Base-by-base conservation (phyloP, 2,113 vertebrate species). In the Agelaius phoeniceus region DNA sequence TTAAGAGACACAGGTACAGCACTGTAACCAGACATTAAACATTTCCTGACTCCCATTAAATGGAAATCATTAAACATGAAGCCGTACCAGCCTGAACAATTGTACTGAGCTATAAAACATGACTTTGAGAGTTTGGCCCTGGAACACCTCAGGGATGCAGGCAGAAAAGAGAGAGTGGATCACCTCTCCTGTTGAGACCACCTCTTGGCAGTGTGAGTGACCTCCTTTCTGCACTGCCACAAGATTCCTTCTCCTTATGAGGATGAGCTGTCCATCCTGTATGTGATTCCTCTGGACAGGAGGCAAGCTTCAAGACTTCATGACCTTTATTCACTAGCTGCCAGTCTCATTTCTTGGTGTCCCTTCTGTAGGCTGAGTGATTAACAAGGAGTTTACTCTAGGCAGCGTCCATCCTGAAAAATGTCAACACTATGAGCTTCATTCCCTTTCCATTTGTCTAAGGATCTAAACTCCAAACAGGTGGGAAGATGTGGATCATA, bases 201-300 rank as follows among this genome's bases (percentile, higher is more conserved):
- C 22, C 21, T 68, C 41, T 68, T 4, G 0, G 52, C 15, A 6
- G n/a, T 0, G 0, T 24, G 28, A 94, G 13, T 2, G 4, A 86
- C 63, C 33, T 83, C 59, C 59, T 86, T 91, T 71, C 72, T 72
- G 22, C 52, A 33, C 16, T 58, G 66, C 73, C 54, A 44, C 0
- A 0, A 80, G 43, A 11, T 75, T 74, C 51, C 35, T 85, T 82
- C 33, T 54, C 30, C 33, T 63, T 43, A 18, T 28, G 21, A 90
- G 39, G 21, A 69, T 1, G 2, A 91, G 5, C 39, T 31, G 8
- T 28, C 27, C 49, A 31, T 43, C 51, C 59, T n/a, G 5, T 43
- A 17, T 15, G 66, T 80, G 23, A 11, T 22, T 62, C 14, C 55
- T 63, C 63, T 71, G 55, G 22, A 59, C 54, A 75, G 58, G 39